Percentiles rank a stretch among this genome's conserved stretches.
Evolutionary conservation across 2,797 vertebrate genomes (phyloP).

Genomic region (Cottoperca gobio): DNA sequence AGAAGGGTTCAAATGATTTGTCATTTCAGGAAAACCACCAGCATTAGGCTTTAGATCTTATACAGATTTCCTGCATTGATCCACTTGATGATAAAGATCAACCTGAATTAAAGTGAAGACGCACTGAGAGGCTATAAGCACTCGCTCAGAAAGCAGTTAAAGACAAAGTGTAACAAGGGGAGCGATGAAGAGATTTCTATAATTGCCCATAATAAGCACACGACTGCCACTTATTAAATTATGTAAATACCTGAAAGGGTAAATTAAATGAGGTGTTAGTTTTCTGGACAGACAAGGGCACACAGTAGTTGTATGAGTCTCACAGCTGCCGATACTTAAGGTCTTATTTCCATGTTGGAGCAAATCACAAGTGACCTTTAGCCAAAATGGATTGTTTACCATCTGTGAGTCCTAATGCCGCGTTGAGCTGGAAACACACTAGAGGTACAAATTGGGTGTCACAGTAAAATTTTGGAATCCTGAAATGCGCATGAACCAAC

Average conservation of each 20-base stretch:
- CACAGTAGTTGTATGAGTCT: slow-evolving; percentile 18
- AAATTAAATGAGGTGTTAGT: slow-evolving; percentile 51
- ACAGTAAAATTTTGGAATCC: neutral
- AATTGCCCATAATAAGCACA: slow-evolving; percentile 23
- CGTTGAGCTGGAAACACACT: neutral
- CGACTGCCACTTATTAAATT: slow-evolving; percentile 40
- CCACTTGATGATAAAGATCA: neutral
- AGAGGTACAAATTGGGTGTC: slow-evolving; percentile 1
- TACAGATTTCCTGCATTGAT: neutral
- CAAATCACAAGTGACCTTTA: slow-evolving; percentile 47
- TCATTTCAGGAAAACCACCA: neutral
- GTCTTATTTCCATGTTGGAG: slow-evolving; percentile 33
- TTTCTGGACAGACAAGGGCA: slow-evolving; percentile 17
- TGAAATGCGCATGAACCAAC: neutral
- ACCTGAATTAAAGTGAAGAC: slow-evolving; percentile 3
- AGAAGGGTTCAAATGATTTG: neutral
- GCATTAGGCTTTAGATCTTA: neutral
- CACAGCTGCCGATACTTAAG: slow-evolving; percentile 41
- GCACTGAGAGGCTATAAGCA: neutral
- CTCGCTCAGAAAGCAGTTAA: slow-evolving; percentile 8
- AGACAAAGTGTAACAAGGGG: neutral
- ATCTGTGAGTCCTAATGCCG: slow-evolving; percentile 19
- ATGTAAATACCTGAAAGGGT: slow-evolving; percentile 36
- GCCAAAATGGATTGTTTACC: slow-evolving; percentile 18
- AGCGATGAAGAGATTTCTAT: slow-evolving; percentile 21